These are phyloP conservation scores for Acleris literana DNA, from an alignment of 2,888 invertebrate species.

Conservation along the genomic window DNA sequence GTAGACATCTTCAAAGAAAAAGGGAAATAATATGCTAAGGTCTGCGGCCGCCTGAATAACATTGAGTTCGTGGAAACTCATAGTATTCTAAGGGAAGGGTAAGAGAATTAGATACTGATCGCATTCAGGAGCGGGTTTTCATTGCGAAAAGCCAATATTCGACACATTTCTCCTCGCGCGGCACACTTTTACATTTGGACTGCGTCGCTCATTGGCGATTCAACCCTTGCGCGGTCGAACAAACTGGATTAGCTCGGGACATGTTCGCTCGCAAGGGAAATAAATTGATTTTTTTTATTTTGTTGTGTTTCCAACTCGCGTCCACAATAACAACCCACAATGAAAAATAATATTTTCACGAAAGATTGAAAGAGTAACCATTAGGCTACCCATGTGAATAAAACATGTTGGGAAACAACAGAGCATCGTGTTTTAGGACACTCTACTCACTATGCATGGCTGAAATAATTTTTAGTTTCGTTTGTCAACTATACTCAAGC, in stretches of 20 bases:
- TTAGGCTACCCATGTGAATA: slow-evolving; percentile 42
- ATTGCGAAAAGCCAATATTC: slow-evolving; percentile 71
- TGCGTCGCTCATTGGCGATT: slow-evolving; percentile 78
- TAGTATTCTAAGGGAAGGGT: slow-evolving; percentile 49
- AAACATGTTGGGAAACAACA: slow-evolving; percentile 14
- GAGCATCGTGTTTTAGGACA: too few species aligned
- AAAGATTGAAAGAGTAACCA: slow-evolving; percentile 62
- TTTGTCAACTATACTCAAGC: too few species aligned
- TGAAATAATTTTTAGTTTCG: too few species aligned
- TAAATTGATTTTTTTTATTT: slow-evolving; percentile 78
- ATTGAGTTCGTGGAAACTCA: slow-evolving; percentile 20
- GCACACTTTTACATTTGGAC: slow-evolving; percentile 76
- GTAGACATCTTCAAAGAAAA: slow-evolving; percentile 9
- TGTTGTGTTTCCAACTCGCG: slow-evolving; percentile 66
- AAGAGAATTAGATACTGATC: slow-evolving; percentile 65
- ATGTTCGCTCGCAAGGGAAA: slow-evolving; percentile 79
- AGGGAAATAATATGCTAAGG: slow-evolving; percentile 22
- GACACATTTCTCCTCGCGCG: slow-evolving; percentile 67
- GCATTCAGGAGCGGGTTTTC: slow-evolving; percentile 62
- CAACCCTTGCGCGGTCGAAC: slow-evolving; percentile 81
- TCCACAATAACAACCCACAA: slow-evolving; percentile 71
- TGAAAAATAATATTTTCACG: slow-evolving; percentile 68
- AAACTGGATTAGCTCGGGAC: slow-evolving; percentile 81
- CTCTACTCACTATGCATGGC: too few species aligned
- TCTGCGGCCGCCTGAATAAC: slow-evolving; percentile 17